phyloP scores from a whole-genome alignment of 2,888 invertebrate species.

The Trachelus tabidus region DNA sequence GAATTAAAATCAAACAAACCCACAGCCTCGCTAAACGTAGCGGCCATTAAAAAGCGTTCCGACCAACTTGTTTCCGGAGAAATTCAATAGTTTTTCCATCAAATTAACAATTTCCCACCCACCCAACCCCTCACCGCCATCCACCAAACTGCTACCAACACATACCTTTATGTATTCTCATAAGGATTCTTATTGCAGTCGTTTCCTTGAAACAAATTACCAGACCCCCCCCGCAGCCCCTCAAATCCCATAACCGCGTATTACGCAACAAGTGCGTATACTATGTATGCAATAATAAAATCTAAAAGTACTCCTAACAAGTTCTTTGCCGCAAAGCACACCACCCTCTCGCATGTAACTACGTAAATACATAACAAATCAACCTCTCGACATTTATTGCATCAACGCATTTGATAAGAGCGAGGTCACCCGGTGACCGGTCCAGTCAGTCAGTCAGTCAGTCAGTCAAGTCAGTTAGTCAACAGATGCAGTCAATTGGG shows the following conservation, averaged over 20 bases:
- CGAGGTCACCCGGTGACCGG: slow-evolving; percentile 54
- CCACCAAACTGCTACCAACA: background rate
- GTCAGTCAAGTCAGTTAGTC: slow-evolving; percentile 17
- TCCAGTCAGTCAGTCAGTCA: slow-evolving; percentile 37
- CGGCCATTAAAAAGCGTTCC: background rate
- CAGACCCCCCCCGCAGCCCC: accelerated
- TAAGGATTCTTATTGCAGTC: background rate
- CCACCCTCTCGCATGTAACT: background rate
- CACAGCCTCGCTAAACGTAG: background rate
- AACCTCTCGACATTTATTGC: slow-evolving; percentile 54
- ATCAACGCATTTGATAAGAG: slow-evolving; percentile 50
- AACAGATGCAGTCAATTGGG: slow-evolving; percentile 55
- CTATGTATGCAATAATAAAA: background rate
- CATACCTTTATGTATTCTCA: background rate
- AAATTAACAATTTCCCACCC: background rate
- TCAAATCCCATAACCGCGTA: background rate
- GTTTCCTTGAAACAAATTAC: background rate
- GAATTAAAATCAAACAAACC: background rate
- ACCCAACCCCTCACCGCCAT: background rate
- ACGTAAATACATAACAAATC: slow-evolving; percentile 41
- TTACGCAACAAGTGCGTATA: background rate
- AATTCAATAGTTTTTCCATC: background rate
- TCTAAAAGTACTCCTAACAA: background rate
- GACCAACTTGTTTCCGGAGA: background rate
- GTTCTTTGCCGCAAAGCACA: background rate